Evolutionary conservation across 2,797 vertebrate species (phyloP).

Genomic region (Huso huso): DNA sequence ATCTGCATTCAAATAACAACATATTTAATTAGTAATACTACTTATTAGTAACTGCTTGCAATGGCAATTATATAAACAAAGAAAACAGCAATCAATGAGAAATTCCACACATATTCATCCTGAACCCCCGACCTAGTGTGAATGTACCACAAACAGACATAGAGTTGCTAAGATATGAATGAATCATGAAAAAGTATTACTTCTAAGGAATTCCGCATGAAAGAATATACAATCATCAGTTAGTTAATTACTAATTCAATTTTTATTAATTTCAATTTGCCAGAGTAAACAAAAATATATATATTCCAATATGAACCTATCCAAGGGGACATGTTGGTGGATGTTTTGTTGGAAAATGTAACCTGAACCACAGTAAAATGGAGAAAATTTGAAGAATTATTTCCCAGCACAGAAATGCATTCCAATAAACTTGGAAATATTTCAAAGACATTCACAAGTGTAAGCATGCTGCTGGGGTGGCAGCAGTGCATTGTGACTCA

Average conservation of each 20-base stretch:
- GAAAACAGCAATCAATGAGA: too few relatives aligned
- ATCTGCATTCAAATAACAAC: too few relatives aligned
- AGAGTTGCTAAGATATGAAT: too few relatives aligned
- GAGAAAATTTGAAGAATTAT: slow-evolving; percentile 20
- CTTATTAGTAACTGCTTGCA: too few relatives aligned
- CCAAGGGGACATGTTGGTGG: slow-evolving; percentile 12
- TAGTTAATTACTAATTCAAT: background rate
- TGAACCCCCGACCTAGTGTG: too few relatives aligned
- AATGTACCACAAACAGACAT: too few relatives aligned
- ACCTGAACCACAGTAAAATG: slow-evolving; percentile 18
- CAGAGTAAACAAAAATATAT: slow-evolving; percentile 20
- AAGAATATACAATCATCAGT: too few relatives aligned
- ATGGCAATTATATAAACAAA: too few relatives aligned
- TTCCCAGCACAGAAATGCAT: slow-evolving; percentile 24
- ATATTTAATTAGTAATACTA: too few relatives aligned
- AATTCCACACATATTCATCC: too few relatives aligned
- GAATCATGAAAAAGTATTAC: too few relatives aligned
- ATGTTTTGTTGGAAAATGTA: slow-evolving; percentile 20
- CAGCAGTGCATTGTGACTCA: background rate
- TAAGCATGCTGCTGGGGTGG: background rate
- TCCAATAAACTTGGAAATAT: slow-evolving; percentile 14
- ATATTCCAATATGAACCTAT: slow-evolving; percentile 14
- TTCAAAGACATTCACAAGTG: background rate
- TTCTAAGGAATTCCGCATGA: too few relatives aligned
- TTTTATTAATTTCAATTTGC: slow-evolving; percentile 14